Evolutionary conservation across 1,140 invertebrate genomes (phyloP).

Genomic region (Caenorhabditis briggsae): DNA sequence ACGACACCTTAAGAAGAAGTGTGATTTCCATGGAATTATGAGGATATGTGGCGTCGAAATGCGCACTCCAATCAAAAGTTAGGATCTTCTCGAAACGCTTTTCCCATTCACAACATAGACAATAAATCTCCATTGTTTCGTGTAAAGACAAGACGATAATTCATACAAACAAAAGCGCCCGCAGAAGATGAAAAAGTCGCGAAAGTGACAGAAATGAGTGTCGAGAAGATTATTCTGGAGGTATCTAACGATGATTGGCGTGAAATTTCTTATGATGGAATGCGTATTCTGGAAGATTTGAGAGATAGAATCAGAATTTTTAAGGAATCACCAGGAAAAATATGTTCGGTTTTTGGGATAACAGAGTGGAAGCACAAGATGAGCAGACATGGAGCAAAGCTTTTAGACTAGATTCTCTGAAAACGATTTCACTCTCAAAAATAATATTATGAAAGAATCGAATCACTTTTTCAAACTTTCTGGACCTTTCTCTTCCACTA

Average conservation of each 20-base stretch:
- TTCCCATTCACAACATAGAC: constrained; percentile 10
- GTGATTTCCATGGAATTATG: constrained; percentile 48
- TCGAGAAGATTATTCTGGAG: constrained; percentile 32
- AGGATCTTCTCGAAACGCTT: constrained; percentile 7
- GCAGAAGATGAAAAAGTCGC: background rate
- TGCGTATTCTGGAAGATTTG: background rate
- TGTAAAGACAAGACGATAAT: constrained; percentile 31
- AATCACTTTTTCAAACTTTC: background rate
- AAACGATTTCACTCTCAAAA: no score
- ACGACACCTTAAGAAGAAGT: background rate
- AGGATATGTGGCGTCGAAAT: constrained; percentile 47
- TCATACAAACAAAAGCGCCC: constrained; percentile 52
- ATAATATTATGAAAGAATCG: no score
- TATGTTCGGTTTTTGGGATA: no score
- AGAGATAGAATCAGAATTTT: background rate
- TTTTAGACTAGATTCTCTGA: no score
- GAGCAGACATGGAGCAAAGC: no score
- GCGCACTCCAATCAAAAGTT: constrained; percentile 19
- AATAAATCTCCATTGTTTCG: constrained; percentile 50
- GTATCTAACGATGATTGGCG: constrained; percentile 28
- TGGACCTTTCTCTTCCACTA: background rate
- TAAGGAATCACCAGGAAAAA: background rate
- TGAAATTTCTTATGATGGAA: constrained; percentile 22
- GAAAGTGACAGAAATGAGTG: constrained; percentile 42
- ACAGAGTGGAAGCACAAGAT: no score